These are phyloP conservation scores for Porites evermanni DNA, from an alignment of 92 coral and sea anemone species.

Conservation along the genomic window DNA sequence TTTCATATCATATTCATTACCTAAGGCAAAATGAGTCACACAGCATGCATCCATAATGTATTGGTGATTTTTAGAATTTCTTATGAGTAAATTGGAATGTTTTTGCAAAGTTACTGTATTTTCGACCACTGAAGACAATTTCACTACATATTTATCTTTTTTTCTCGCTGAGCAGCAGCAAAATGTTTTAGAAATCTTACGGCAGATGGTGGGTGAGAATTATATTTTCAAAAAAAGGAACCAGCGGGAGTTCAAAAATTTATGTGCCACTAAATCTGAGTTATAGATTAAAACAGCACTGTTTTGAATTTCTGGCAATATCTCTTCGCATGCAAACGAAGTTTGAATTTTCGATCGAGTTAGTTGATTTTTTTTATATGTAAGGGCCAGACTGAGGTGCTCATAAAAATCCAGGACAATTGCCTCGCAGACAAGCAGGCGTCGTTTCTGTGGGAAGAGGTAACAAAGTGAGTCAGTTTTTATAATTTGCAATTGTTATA, in stretches of 20 bases:
- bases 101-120: not conserved
- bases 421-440: not conserved
- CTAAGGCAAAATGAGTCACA: not conserved
- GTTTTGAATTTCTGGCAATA: slow-evolving; percentile 18
- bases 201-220: not conserved
- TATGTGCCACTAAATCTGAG: slow-evolving; percentile 12
- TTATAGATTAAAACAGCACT: slow-evolving; percentile 8
- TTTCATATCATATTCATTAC: not conserved
- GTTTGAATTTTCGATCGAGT: not conserved
- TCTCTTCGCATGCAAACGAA: not conserved
- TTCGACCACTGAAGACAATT: not conserved
- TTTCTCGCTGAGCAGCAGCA: not conserved
- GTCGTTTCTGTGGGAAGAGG: not conserved
- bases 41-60: not conserved
- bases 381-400: no score
- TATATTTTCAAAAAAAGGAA: slow-evolving; percentile 5
- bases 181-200: not conserved
- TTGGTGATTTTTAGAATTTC: not conserved
- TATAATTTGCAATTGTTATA: not conserved
- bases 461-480: not conserved
- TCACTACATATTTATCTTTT: slow-evolving; percentile 8
- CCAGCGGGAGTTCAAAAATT: slow-evolving; percentile 26
- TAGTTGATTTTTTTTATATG: not conserved
- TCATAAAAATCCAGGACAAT: not conserved
- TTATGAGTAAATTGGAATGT: not conserved